phyloP scores from a whole-genome alignment of 2,113 vertebrate species.

The Cryptotis parvus region DNA sequence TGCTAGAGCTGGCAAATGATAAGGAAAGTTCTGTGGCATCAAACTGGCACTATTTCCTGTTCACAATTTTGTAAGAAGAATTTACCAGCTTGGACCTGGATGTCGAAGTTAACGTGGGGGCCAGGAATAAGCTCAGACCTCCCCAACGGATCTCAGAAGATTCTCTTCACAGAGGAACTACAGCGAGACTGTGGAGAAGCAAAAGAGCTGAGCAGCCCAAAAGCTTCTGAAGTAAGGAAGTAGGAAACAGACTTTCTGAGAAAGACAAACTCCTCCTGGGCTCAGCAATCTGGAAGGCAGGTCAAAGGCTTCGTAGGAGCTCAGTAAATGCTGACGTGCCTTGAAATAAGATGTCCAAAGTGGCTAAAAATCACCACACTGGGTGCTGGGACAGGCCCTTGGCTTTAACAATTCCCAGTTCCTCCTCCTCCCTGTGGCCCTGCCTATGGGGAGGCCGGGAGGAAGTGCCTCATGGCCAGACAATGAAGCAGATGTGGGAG shows the following conservation, averaged over 20 bases:
- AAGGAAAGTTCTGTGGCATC: constrained; percentile 9
- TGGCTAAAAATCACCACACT: constrained; percentile 8
- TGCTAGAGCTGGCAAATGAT: background rate
- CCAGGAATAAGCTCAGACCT: background rate
- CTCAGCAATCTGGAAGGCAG: background rate
- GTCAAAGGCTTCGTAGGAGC: background rate
- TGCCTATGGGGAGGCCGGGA: constrained; percentile 58
- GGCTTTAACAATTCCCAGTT: constrained; percentile 45
- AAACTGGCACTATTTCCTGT: background rate
- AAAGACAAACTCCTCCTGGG: background rate
- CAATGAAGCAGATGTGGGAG: constrained; percentile 69
- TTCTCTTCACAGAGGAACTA: background rate
- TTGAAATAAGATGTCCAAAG: background rate
- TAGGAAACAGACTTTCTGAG: constrained; percentile 6
- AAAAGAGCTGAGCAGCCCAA: background rate
- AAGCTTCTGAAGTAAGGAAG: background rate
- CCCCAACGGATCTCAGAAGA: background rate
- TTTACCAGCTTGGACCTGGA: background rate
- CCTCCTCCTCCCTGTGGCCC: constrained; percentile 67
- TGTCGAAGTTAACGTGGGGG: background rate
- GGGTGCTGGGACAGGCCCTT: constrained; percentile 16
- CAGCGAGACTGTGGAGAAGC: background rate
- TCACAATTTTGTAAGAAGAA: background rate
- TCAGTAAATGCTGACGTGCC: constrained; percentile 11
- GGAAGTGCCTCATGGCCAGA: constrained; percentile 76